Evolutionary conservation across 1,140 invertebrate species (phyloP), one percentile per base, ranked within the genome.

Genomic region (Ceratosolen fusciceps): DNA sequence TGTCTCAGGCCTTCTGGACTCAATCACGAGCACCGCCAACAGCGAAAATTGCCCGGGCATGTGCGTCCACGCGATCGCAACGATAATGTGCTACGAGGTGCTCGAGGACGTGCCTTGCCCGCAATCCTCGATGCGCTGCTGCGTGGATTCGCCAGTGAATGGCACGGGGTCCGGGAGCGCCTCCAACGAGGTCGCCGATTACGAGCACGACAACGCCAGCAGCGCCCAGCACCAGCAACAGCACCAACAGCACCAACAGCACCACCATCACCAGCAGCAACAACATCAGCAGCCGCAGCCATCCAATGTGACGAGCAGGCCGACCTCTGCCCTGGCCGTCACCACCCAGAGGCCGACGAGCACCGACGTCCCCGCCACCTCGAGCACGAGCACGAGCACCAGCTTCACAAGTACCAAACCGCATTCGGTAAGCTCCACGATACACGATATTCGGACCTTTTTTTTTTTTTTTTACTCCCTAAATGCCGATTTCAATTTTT

Each of bases 11-110:
- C 91, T 96, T 1, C 88, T 97, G 79, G 95, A 96, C 82, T 94
- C 95, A 1, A 93, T 97, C 84, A 96, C 96, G 19, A 95, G 93
- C 52, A 96, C 96, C 29, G 95, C 93, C 29, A 94, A 95, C 84
- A 93, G 93, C 56, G 95, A 95, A 84, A 94, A 96, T 83, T 97
- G 96, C 88, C 96, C 96, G 0, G 96, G 96, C 0, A 93, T 95
- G 65, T 97, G 96, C 86, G 94, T 96, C 39, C 95, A 96, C 85
- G 92, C 95, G 9, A 85, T 96, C 34, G 94, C 96, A 10, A 95
- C 95, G 0, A 89, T 96, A 47, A 95, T 96, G 82, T 97, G 96
- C 87, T 94, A 95, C 86, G 93, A 96, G 82, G 95, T 96, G 2
- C 90, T 96, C 26, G 95, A 96, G 56, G 93, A 96, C 84, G 93